Evolutionary conservation across 2,113 vertebrate genomes (phyloP), one percentile per base, ranked within the genome.

Genomic region (Peromyscus polionotus): DNA sequence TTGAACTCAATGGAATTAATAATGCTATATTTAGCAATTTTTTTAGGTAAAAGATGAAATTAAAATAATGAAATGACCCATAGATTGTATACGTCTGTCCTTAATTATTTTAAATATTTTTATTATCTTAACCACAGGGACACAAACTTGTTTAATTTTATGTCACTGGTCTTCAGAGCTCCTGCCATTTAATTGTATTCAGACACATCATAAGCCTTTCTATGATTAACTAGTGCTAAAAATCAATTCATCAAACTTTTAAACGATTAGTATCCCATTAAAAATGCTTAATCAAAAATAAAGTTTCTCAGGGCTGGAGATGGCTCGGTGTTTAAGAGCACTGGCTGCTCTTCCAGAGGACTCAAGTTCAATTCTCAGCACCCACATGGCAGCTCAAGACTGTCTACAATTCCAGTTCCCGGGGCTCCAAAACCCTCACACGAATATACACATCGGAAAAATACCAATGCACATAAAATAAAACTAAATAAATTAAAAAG

Each of bases 11-110:
- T 33, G 20, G 28, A 96, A 97, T 73, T 12, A 94, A 90, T 79
- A 96, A 92, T 63, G 20, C 36, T 63, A 83, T 72, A 89, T 39
- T 92, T 17, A 80, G 14, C n/a, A 79, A 93, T 93, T 93, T 94
- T 94, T 72, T 70, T 88, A 88, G n/a, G 39, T 12, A 95, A 92
- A 93, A 88, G 4, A 85, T 61, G 0, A 94, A 79, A 93, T 72
- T 84, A 90, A 95, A 86, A 95, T 95, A 72, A 95, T 91, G 26
- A 96, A 88, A 96, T 51, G n/a, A 75, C 1, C 86, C 13, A 91
- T 13, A 84, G 59, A 42, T 63, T 61, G 14, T 61, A 20, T 77
- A 36, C 92, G 85, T 77, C 42, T 79, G 31, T 67, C 87, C 24
- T 6, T 94, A 57, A 63, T 73, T 81, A 93, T 26, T 87, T 33